phyloP scores from a whole-genome alignment of 2,113 vertebrate genomes.

The Amphilophus citrinellus region DNA sequence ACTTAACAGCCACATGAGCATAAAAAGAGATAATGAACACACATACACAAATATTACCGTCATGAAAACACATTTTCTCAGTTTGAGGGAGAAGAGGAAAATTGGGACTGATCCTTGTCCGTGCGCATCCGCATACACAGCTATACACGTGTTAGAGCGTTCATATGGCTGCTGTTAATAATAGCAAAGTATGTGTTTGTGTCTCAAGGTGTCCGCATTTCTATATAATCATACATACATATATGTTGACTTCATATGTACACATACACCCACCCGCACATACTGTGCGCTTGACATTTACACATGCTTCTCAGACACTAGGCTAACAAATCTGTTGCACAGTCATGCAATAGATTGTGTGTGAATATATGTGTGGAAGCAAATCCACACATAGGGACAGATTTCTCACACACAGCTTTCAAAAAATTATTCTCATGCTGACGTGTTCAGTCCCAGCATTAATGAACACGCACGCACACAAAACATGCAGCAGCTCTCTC shows the following conservation, averaged over 20 bases:
- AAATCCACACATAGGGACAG: constrained; percentile 4
- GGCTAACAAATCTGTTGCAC: background rate
- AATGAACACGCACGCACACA: constrained; percentile 11
- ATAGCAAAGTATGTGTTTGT: constrained; percentile 37
- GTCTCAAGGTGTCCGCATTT: constrained; percentile 38
- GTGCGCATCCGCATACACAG: background rate
- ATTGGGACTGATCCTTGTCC: background rate
- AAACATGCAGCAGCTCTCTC: background rate
- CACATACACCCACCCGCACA: background rate
- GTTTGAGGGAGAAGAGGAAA: background rate
- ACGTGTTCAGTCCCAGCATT: constrained; percentile 1
- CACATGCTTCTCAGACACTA: background rate
- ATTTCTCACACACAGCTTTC: constrained; percentile 12
- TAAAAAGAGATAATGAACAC: background rate
- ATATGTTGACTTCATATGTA: background rate
- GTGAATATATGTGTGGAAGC: background rate
- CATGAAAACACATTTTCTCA: background rate
- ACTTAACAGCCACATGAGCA: constrained; percentile 45
- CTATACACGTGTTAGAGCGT: background rate
- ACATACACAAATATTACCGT: background rate
- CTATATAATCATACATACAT: background rate
- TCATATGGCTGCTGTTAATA: background rate
- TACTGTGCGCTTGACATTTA: constrained; percentile 5
- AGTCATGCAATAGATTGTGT: background rate
- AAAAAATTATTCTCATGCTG: constrained; percentile 19